A percentile compares a stretch with the other conserved stretches of the same genome.
Conservation (phyloP, 2,797 vertebrate genomes). For the Geotrypetes seraphini region DNA sequence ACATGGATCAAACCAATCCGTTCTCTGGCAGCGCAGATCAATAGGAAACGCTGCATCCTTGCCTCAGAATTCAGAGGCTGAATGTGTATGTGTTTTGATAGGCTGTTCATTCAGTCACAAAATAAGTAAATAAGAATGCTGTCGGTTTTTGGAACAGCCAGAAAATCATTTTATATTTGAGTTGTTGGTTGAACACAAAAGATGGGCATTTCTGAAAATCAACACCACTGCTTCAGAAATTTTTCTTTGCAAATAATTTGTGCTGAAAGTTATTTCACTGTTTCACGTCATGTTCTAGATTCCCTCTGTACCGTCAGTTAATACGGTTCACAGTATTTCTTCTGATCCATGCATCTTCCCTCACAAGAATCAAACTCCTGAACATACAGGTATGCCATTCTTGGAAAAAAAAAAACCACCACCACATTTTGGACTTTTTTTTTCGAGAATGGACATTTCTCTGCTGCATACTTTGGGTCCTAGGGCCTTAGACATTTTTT, state of each 20-base stretch:
- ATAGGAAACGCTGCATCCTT: slow-evolving; percentile 55
- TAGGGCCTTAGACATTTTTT: too few relatives aligned
- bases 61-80: slow-evolving; percentile 50
- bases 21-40: slow-evolving; percentile 60
- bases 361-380: too few relatives aligned
- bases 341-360: too few relatives aligned
- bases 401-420: too few relatives aligned
- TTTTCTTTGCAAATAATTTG: slow-evolving; percentile 7
- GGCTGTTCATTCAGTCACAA: slow-evolving; percentile 8
- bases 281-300: slow-evolving; percentile 20
- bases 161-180: slow-evolving; percentile 4
- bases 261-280: slow-evolving; percentile 25
- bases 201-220: slow-evolving; percentile 4
- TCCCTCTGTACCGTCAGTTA: too few relatives aligned
- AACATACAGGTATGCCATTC: too few relatives aligned
- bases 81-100: slow-evolving; percentile 22
- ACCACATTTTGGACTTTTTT: too few relatives aligned
- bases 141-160: neutral
- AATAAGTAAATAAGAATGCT: slow-evolving; percentile 8
- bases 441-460: too few relatives aligned
- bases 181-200: neutral
- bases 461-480: too few relatives aligned
- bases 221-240: neutral
- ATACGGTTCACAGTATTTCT: too few relatives aligned
- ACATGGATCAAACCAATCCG: slow-evolving; percentile 41